phyloP scores from a whole-genome alignment of 2,797 vertebrate genomes.

The Acropternis orthonyx region DNA sequence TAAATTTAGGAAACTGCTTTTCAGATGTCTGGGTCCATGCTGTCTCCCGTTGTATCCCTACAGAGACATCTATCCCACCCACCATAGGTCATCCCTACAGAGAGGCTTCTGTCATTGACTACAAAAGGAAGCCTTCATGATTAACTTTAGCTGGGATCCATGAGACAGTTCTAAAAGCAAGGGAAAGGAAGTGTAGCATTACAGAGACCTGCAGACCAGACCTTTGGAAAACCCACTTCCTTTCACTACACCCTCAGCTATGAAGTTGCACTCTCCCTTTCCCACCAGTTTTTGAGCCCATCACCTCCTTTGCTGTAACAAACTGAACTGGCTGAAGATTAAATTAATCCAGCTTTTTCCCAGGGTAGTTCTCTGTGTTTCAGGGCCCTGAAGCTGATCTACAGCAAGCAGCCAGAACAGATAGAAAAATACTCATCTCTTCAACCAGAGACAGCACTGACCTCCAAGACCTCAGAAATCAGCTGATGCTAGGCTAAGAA shows the following conservation, averaged over 20 bases:
- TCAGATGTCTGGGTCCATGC: background rate
- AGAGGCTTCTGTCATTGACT: background rate
- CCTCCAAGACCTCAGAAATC: background rate
- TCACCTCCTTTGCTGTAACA: background rate
- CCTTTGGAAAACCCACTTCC: background rate
- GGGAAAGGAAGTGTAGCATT: accelerated
- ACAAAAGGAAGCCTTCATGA: background rate
- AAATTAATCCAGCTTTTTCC: background rate
- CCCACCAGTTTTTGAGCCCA: background rate
- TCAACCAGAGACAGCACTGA: background rate
- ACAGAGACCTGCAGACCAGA: background rate
- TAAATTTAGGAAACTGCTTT: background rate
- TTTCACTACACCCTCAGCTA: background rate
- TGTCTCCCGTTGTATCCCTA: background rate
- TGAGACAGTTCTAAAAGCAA: background rate
- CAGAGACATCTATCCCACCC: background rate
- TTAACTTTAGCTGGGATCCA: background rate
- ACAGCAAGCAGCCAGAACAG: background rate
- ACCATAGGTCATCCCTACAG: background rate
- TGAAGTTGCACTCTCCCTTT: background rate
- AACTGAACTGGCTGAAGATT: accelerated
- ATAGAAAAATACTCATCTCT: background rate
- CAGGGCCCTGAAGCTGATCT: background rate
- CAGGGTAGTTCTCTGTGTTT: background rate
- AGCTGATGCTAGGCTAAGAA: background rate